Evolutionary conservation across 2,113 vertebrate genomes (phyloP).

Genomic region (Mohoua ochrocephala): DNA sequence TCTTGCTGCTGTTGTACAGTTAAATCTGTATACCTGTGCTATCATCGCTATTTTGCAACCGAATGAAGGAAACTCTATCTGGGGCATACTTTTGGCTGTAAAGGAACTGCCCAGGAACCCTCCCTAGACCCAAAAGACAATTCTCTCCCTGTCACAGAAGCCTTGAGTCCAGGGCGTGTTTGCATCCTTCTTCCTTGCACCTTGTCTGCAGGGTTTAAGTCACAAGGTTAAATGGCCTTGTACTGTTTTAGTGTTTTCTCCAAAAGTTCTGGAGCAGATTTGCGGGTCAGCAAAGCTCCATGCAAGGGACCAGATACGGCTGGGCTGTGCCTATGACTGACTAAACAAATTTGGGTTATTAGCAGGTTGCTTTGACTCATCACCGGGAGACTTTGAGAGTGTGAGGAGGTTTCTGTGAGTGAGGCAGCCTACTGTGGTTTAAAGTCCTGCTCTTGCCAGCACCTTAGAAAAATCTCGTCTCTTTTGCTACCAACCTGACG

Average conservation of each 20-base stretch:
- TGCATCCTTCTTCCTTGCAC: not conserved
- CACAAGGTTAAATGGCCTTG: not conserved
- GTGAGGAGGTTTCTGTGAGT: not conserved
- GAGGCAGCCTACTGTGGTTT: not conserved
- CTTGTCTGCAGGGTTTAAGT: not conserved
- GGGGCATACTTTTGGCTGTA: not conserved
- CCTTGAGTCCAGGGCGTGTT: rapidly evolving
- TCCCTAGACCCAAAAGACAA: not conserved
- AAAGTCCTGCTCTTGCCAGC: not conserved
- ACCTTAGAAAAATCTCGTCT: not conserved
- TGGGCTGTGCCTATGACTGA: not conserved
- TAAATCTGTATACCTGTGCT: not conserved
- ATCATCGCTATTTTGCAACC: not conserved
- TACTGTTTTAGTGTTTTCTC: not conserved
- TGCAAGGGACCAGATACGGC: not conserved
- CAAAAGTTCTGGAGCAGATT: not conserved
- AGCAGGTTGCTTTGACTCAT: not conserved
- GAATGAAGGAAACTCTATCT: not conserved
- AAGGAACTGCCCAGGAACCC: rapidly evolving
- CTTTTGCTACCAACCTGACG: not conserved
- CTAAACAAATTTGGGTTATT: not conserved
- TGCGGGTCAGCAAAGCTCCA: not conserved
- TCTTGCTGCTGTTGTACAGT: not conserved
- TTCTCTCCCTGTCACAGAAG: not conserved
- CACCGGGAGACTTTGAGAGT: not conserved